Evolutionary conservation across 2,888 invertebrate genomes (phyloP), one percentile per base, ranked within the genome.

Genomic region (Chrysotoxum bicinctum): DNA sequence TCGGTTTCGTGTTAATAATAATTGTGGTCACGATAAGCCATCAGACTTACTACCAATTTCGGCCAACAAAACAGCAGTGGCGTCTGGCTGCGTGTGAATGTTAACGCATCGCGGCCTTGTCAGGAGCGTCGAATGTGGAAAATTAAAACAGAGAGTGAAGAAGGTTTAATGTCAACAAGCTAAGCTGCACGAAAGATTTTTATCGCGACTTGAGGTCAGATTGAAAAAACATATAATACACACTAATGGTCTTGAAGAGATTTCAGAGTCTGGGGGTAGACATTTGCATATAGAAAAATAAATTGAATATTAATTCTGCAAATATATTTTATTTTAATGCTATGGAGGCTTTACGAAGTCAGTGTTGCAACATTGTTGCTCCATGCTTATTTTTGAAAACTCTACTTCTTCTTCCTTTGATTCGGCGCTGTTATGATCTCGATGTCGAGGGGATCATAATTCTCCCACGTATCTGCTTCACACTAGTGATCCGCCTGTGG

Each of bases 101-200:
- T 37, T 30, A 76, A 76, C 75, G 75, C 75, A 76, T 68, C 48
- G 10, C n/a, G 26, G 62, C 60, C 62, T 58, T 50, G 75, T 75
- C 30, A 35, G 10, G 19, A 37, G 45, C 54, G 35, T 75, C 54
- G 43, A 32, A 30, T 75, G 10, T 23, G 3, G 0, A 6, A 66
- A 48, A 19, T 26, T n/a, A 50, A 35, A 62, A 32, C n/a, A 66
- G 4, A 35, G 16, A n/a, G n/a, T n/a, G n/a, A n/a, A n/a, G n/a
- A n/a, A n/a, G n/a, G 30, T 45, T 10, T 70, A 77, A 77, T 77
- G 77, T 77, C 77, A 70, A 45, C 62, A 32, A 54, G 69, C 2
- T 16, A n/a, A n/a, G n/a, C n/a, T n/a, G 30, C 58, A 58, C 14
- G 16, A 26, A 35, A 48, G 64, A 76, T 62, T 58, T 64, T 64